Conservation (phyloP, 2,113 vertebrate genomes). For the Scortum barcoo region DNA sequence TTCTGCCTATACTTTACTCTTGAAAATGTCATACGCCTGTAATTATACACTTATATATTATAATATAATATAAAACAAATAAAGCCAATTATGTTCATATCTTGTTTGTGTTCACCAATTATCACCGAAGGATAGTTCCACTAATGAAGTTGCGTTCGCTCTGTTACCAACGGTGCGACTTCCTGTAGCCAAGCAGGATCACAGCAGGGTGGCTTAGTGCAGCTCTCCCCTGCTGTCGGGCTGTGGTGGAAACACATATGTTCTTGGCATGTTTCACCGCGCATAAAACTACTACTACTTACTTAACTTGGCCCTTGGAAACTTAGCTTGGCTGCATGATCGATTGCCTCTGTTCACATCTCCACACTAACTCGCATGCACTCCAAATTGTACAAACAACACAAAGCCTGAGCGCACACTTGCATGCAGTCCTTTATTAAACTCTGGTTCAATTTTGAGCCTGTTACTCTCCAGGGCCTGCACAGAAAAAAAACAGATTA, state of each 20-base stretch:
- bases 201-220: not conserved
- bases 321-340: not conserved
- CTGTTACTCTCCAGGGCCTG: not conserved
- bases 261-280: not conserved
- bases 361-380: not conserved
- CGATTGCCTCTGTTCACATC: constrained; percentile 4
- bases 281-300: not conserved
- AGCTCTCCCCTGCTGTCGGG: not conserved
- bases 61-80: not conserved
- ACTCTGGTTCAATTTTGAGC: not conserved
- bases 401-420: not conserved
- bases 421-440: constrained; percentile 2
- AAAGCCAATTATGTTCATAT: not conserved
- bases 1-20: not conserved
- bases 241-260: not conserved
- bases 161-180: not conserved
- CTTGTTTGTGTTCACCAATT: not conserved
- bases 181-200: not conserved
- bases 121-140: not conserved
- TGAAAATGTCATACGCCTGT: not conserved
- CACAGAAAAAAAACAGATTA: constrained; percentile 31
- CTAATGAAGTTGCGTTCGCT: not conserved
- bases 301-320: not conserved
- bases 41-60: too few species aligned
- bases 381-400: not conserved